Evolutionary conservation across 2,113 vertebrate species (phyloP).

Genomic region (Ctenodactylus gundi): DNA sequence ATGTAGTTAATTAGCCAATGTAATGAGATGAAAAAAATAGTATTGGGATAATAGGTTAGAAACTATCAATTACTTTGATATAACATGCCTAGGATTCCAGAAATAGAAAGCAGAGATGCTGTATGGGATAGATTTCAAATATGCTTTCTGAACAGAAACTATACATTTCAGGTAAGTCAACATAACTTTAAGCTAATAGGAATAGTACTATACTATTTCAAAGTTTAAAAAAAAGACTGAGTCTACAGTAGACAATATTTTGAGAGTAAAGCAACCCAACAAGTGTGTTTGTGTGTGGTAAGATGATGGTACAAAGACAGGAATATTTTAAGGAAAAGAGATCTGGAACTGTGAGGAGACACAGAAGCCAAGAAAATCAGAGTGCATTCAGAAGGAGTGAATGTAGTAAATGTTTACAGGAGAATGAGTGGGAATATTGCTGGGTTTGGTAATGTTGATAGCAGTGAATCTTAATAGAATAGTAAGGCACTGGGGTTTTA

Average conservation of each 20-base stretch:
- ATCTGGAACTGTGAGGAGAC: rapidly evolving
- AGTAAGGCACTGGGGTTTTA: neutral
- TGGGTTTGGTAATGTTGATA: neutral
- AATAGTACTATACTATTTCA: no score
- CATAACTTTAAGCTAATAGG: neutral
- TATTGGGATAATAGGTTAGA: neutral
- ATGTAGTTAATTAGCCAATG: neutral
- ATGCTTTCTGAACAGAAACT: neutral
- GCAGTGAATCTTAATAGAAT: neutral
- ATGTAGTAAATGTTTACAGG: neutral
- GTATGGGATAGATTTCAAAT: neutral
- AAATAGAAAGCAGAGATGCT: neutral
- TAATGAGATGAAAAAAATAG: neutral
- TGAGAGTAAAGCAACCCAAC: neutral
- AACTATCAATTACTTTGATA: neutral
- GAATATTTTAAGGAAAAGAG: neutral
- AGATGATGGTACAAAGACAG: neutral
- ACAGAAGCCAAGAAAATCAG: neutral
- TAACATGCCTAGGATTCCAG: neutral
- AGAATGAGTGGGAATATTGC: neutral
- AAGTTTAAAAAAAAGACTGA: neutral
- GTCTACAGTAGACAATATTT: rapidly evolving
- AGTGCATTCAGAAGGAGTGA: neutral
- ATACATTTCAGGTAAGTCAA: neutral
- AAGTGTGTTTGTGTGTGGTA: neutral